phyloP scores from a whole-genome alignment of 2,888 invertebrate species.

The Volucella inflata region DNA sequence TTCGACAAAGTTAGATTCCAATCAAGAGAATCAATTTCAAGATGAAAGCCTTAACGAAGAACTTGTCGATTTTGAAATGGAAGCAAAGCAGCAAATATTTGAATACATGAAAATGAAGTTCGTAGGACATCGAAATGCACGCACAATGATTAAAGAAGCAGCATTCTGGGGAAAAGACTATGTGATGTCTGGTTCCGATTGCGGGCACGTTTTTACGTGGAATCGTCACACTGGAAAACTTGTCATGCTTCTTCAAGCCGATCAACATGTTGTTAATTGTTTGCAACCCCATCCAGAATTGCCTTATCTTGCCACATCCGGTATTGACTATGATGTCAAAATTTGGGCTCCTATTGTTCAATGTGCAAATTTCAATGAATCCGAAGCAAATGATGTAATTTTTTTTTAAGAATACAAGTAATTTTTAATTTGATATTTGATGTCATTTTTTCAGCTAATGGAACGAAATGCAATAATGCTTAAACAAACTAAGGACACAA shows the following conservation, averaged over 20 bases:
- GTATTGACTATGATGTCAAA: slow-evolving; percentile 95
- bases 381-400: slow-evolving; percentile 86
- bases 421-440: slow-evolving; percentile 5
- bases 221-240: slow-evolving; percentile 88
- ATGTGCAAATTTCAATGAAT: slow-evolving; percentile 86
- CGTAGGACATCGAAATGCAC: slow-evolving; percentile 91
- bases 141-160: slow-evolving; percentile 93
- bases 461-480: slow-evolving; percentile 92
- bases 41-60: slow-evolving; percentile 78
- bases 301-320: slow-evolving; percentile 91
- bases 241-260: slow-evolving; percentile 91
- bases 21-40: slow-evolving; percentile 75
- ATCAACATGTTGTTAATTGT: slow-evolving; percentile 93
- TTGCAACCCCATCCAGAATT: slow-evolving; percentile 92
- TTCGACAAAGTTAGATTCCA: slow-evolving; percentile 32
- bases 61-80: slow-evolving; percentile 78
- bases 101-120: slow-evolving; percentile 87
- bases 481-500: slow-evolving; percentile 93
- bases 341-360: slow-evolving; percentile 90
- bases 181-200: slow-evolving; percentile 95
- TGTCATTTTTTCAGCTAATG: slow-evolving; percentile 85
- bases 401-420: background rate
- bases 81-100: slow-evolving; percentile 78
- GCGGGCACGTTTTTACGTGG: slow-evolving; percentile 94
- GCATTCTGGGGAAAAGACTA: slow-evolving; percentile 92